Evolutionary conservation across 2,113 vertebrate genomes (phyloP).

Genomic region (Brachyhypopomus gauderio): DNA sequence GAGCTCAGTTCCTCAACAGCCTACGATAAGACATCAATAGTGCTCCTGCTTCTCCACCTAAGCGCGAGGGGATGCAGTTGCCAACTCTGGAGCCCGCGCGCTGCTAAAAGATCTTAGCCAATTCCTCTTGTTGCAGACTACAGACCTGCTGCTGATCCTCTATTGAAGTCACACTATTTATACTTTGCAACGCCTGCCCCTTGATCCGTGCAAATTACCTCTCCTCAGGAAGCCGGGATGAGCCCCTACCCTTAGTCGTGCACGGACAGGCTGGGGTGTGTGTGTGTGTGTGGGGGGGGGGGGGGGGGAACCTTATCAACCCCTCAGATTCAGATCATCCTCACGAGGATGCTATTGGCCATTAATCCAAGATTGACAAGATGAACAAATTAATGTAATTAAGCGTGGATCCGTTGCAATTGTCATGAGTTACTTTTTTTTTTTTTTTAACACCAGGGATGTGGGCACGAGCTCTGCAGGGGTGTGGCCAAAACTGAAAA

Average conservation of each 20-base stretch:
- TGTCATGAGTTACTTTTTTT: conserved; percentile 82
- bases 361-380: conserved; percentile 89
- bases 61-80: conserved; percentile 71
- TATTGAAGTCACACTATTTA: conserved; percentile 97
- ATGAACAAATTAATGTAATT: conserved; percentile 95
- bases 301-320: conserved; percentile 61
- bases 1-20: conserved; percentile 66
- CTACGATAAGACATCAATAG: conserved; percentile 84
- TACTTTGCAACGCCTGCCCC: conserved; percentile 91
- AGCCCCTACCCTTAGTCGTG: conserved; percentile 70
- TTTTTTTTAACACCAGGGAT: not conserved
- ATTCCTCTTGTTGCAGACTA: conserved; percentile 80
- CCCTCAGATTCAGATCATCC: conserved; percentile 65
- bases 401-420: conserved; percentile 81
- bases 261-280: not conserved
- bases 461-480: conserved; percentile 73
- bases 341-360: conserved; percentile 77
- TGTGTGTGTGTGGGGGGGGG: no score
- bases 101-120: conserved; percentile 77
- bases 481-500: conserved; percentile 81
- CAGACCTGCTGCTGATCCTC: conserved; percentile 86
- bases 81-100: conserved; percentile 71
- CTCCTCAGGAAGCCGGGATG: conserved; percentile 83
- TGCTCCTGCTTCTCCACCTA: conserved; percentile 62
- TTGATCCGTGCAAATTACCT: conserved; percentile 92